Percentiles rank a stretch among this genome's conserved stretches.
phyloP scores from a whole-genome alignment of 2,797 vertebrate genomes.

The Nasua narica region DNA sequence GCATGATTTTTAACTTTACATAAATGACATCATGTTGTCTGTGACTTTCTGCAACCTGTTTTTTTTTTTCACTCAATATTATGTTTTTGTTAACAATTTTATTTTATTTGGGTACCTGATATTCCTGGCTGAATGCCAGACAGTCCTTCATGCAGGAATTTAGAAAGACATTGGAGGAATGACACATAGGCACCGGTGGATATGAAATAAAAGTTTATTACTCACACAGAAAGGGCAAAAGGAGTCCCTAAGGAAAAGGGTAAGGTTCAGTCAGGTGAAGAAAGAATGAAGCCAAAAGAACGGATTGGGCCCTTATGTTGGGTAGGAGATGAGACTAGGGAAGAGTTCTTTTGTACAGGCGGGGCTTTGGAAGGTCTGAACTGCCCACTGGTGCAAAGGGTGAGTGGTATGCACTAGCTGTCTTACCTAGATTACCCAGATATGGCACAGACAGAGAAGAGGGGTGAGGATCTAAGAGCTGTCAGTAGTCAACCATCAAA shows the following conservation, averaged over 20 bases:
- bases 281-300: neutral
- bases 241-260: neutral
- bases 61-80: neutral
- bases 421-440: neutral
- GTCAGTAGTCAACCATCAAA: neutral
- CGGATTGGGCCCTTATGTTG: neutral
- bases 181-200: neutral
- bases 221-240: neutral
- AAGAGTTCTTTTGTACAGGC: neutral
- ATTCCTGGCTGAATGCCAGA: neutral
- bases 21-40: neutral
- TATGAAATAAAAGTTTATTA: neutral
- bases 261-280: neutral
- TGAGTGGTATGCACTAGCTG: neutral
- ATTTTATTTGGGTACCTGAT: neutral
- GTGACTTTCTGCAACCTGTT: neutral
- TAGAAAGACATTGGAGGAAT: neutral
- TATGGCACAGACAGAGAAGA: neutral
- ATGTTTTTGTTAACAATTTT: neutral
- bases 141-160: neutral
- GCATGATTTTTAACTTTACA: neutral
- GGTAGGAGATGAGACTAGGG: neutral
- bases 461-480: neutral
- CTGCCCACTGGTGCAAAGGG: neutral
- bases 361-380: neutral